These are phyloP conservation scores for Cosmia pyralina DNA, from an alignment of 2,888 invertebrate species.

Conservation along the genomic window DNA sequence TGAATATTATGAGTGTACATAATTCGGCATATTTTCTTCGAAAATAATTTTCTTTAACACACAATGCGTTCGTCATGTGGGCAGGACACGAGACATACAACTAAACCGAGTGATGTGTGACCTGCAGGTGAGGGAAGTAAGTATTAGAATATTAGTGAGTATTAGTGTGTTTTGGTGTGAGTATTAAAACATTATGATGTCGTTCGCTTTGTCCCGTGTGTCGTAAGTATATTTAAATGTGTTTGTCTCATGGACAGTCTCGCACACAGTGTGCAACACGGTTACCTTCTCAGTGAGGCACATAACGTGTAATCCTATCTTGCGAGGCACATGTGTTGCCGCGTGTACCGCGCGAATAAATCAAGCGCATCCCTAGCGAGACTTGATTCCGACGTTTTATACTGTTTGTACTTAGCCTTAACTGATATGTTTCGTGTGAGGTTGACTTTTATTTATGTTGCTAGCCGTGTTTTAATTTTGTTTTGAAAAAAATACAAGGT, in stretches of 20 bases:
- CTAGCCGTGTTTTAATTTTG: conserved; percentile 22
- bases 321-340: conserved; percentile 70
- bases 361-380: conserved; percentile 61
- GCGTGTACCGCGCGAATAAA: conserved; percentile 66
- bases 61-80: background rate
- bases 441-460: conserved; percentile 40
- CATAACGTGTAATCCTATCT: conserved; percentile 71
- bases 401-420: conserved; percentile 62
- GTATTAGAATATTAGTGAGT: background rate
- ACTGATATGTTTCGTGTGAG: conserved; percentile 53
- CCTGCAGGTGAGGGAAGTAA: background rate
- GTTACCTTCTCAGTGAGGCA: conserved; percentile 43
- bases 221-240: background rate
- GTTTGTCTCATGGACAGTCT: conserved; percentile 26
- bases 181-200: background rate
- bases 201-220: background rate
- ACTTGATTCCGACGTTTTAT: conserved; percentile 62
- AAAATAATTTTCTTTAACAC: background rate
- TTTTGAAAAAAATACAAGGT: conserved; percentile 1
- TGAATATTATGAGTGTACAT: no score
- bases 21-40: background rate
- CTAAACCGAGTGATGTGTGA: background rate
- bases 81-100: background rate
- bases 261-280: background rate
- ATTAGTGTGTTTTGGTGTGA: no score